These are phyloP conservation scores for Pempheris klunzingeri DNA, from an alignment of 2,797 vertebrate species.

Conservation along the genomic window DNA sequence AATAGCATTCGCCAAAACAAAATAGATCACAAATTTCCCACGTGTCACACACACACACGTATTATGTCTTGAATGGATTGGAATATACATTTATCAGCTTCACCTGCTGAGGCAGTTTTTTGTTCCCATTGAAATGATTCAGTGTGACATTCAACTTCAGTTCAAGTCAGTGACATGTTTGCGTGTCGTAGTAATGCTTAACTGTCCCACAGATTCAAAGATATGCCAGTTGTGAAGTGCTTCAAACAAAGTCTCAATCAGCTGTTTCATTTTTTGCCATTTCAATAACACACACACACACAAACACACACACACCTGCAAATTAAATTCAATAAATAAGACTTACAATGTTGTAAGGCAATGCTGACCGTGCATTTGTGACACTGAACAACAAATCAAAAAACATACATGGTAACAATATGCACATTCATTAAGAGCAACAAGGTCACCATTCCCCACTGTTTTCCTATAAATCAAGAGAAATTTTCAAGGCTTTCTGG, in stretches of 20 bases:
- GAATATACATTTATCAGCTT: not conserved
- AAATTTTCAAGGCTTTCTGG: conserved; percentile 93
- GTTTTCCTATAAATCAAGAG: conserved; percentile 61
- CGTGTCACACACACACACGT: not conserved
- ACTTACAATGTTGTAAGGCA: conserved; percentile 93
- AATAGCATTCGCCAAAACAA: not conserved
- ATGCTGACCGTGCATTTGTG: conserved; percentile 92
- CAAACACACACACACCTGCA: conserved; percentile 81
- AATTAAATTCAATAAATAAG: conserved; percentile 93
- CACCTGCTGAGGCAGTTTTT: conserved; percentile 14
- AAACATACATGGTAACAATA: conserved; percentile 85
- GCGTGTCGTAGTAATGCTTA: conserved; percentile 18
- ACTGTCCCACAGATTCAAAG: conserved; percentile 38
- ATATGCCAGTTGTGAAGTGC: conserved; percentile 74
- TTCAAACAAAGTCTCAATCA: conserved; percentile 71
- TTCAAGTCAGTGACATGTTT: conserved; percentile 30
- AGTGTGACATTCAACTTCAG: conserved; percentile 28
- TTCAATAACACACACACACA: conserved; percentile 54
- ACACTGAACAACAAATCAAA: conserved; percentile 85
- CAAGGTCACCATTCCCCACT: conserved; percentile 74
- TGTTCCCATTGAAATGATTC: conserved; percentile 38
- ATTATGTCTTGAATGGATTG: not conserved
- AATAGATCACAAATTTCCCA: not conserved
- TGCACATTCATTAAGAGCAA: conserved; percentile 91
- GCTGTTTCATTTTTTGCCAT: conserved; percentile 26